Base-by-base conservation (phyloP, 2,113 vertebrate genomes). In the Marcusenius ussheri region DNA sequence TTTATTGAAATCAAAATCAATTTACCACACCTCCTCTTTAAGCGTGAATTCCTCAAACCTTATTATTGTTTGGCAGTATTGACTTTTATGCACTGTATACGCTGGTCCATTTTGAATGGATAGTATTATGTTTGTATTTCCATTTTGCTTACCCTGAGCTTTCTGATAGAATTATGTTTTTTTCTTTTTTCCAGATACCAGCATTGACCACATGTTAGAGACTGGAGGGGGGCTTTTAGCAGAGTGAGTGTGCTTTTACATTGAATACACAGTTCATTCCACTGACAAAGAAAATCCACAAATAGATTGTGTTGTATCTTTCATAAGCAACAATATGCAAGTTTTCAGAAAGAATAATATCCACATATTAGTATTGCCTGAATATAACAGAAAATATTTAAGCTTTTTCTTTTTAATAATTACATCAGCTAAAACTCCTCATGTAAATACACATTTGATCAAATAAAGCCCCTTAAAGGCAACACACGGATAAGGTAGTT, bases 171-270 rank as follows among this genome's bases (percentile, higher is more conserved):
- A 51, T 42, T 24, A 45, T 42, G 21, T 7, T 47, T 21, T 21
- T n/a, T 31, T 89, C 10, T n/a, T n/a, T 90, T 91, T 91, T 27
- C 31, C 89, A 96, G 93, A 92, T 58, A 92, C 13, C 80, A 46
- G 13, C 83, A 91, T 3, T 88, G 95, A 96, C 13, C 92, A 93
- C 47, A 91, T 96, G 19, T 31, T 96, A 88, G 94, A 95, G 90
- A 77, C 95, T 1, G 95, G 95, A 90, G 1, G 90, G 5, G 84
- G 90, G 27, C 93, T 96, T 88, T 91, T 96, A 45, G 93, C 93
- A 84, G 94, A 96, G 96, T 96, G 86, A 95, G 96, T 93, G 86
- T 49, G 2, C 88, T 80, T 51, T 74, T 89, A 88, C 7, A 35
- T 49, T 8, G 17, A 66, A 19, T 45, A 9, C 24, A n/a, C 45